A percentile compares a stretch with the other conserved stretches of the same genome.
These are phyloP conservation scores for Neosilurus mollespiculum DNA, from an alignment of 2,797 vertebrate species.

Conservation along the genomic window DNA sequence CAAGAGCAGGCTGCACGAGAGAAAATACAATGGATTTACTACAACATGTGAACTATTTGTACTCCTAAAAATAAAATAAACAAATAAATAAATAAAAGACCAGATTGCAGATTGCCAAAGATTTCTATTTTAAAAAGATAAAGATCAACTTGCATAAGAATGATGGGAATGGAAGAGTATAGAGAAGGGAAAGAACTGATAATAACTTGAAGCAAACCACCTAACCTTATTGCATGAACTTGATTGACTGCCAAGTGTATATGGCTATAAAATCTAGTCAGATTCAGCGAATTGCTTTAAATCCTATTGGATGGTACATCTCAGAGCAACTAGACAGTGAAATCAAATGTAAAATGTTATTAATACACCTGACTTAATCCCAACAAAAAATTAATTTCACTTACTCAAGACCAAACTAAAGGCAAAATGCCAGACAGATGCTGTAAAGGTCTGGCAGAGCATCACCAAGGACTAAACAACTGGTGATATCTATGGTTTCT, in stretches of 20 bases:
- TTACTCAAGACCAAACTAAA: neutral
- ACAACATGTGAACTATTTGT: neutral
- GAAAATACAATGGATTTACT: neutral
- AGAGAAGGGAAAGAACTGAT: neutral
- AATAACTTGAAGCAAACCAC: neutral
- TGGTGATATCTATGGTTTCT: neutral
- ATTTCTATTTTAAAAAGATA: neutral
- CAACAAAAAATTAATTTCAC: neutral
- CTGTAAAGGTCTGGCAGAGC: neutral
- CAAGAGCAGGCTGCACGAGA: neutral
- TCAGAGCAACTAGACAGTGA: neutral
- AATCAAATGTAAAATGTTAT: too few relatives aligned
- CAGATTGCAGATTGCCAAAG: neutral
- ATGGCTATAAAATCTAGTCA: neutral
- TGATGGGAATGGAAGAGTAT: neutral
- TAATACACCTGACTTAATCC: neutral
- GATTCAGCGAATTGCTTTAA: neutral
- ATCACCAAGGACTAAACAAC: neutral
- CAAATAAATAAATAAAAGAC: too few relatives aligned
- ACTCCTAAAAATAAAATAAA: neutral
- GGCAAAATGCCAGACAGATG: neutral
- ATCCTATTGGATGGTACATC: too few relatives aligned
- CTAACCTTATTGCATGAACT: neutral
- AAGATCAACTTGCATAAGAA: neutral
- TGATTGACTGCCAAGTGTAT: neutral